Evolutionary conservation across 2,797 vertebrate genomes (phyloP).

Genomic region (Cygnus olor): DNA sequence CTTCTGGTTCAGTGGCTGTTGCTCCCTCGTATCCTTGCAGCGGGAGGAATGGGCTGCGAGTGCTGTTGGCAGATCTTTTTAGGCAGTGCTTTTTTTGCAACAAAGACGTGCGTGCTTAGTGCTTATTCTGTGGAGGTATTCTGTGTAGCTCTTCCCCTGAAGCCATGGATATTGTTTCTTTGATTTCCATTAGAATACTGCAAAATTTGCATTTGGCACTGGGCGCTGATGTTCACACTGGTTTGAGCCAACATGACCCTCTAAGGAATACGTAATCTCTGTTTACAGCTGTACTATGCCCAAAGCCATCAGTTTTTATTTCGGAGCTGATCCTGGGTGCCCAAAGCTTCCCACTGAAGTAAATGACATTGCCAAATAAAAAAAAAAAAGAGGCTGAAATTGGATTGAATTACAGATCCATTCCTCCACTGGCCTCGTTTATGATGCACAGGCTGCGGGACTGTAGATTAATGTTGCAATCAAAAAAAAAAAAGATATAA

Average conservation of each 20-base stretch:
- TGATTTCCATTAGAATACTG: constrained; percentile 40
- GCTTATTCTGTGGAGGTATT: constrained; percentile 8
- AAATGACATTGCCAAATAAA: background rate
- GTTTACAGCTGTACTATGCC: background rate
- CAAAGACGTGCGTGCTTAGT: background rate
- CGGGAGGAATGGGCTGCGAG: background rate
- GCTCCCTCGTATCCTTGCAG: background rate
- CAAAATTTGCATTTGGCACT: constrained; percentile 46
- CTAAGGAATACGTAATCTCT: constrained; percentile 25
- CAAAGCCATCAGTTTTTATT: background rate
- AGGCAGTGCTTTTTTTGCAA: background rate
- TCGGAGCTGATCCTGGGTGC: background rate
- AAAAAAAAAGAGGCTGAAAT: background rate
- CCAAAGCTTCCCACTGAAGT: background rate
- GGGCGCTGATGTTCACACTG: background rate
- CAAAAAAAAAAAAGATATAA: background rate
- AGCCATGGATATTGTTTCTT: constrained; percentile 36
- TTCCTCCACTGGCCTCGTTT: background rate
- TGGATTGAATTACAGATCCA: background rate
- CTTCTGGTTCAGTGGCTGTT: background rate
- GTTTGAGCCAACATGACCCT: background rate
- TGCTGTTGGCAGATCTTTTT: constrained; percentile 21
- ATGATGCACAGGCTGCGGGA: background rate
- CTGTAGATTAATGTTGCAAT: background rate
- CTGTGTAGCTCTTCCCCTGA: constrained; percentile 11